These are phyloP conservation scores for Arbacia lixula DNA, from an alignment of 53 echinoderm and acorn worm genomes.

Conservation along the genomic window DNA sequence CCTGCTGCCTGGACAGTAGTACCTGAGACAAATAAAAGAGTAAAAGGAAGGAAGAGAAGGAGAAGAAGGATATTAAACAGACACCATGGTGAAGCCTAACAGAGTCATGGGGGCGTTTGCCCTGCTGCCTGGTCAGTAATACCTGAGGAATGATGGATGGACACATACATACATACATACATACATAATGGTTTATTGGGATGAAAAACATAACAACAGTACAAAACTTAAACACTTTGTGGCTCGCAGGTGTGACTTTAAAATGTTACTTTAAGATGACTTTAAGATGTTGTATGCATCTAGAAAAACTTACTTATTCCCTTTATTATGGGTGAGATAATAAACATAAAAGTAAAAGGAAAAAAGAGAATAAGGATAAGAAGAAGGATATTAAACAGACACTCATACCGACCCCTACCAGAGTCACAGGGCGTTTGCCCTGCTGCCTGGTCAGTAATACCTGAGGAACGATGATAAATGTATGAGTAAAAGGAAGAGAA, in stretches of 20 bases:
- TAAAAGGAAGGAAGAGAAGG: too few species aligned
- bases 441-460: conserved; percentile 56
- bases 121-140: conserved; percentile 63
- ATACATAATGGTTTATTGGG: too few species aligned
- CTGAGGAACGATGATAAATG: too few species aligned
- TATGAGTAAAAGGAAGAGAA: too few species aligned
- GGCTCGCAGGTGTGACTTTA: conserved; percentile 70
- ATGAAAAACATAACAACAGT: not conserved
- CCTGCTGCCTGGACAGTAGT: conserved; percentile 64
- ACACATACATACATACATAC: too few species aligned
- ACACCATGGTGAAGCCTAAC: conserved; percentile 7
- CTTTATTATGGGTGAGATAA: too few species aligned
- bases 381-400: conserved; percentile 92
- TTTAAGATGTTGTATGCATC: too few species aligned
- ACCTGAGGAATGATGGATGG: not conserved
- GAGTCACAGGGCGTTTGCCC: conserved; percentile 95
- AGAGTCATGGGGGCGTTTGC: conserved; percentile 95
- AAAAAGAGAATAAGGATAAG: too few species aligned
- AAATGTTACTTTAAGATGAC: too few species aligned
- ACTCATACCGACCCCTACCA: conserved; percentile 98
- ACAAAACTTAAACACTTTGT: not conserved
- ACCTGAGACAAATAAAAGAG: too few species aligned
- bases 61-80: not conserved
- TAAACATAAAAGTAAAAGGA: too few species aligned
- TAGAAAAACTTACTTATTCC: too few species aligned